Evolutionary conservation across 2,113 vertebrate species (phyloP).

Genomic region (Hemiprocne comata): DNA sequence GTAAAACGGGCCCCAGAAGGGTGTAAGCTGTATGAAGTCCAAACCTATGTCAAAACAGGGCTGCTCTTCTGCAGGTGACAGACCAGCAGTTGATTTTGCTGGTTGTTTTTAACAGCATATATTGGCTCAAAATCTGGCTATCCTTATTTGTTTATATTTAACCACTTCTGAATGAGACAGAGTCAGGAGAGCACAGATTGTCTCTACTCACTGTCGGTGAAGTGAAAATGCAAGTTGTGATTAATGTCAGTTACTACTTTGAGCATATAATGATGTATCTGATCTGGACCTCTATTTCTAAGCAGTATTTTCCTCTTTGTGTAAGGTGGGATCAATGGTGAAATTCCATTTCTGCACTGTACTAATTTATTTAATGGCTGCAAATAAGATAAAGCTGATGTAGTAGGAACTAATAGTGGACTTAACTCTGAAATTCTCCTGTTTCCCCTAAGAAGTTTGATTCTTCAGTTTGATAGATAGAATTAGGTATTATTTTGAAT

Average conservation of each 20-base stretch:
- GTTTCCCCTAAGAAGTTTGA: background rate
- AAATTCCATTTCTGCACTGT: slow-evolving; percentile 43
- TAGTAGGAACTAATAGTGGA: slow-evolving; percentile 12
- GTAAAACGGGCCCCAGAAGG: background rate
- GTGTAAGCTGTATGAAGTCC: background rate
- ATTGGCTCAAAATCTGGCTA: background rate
- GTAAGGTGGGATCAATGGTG: slow-evolving; percentile 27
- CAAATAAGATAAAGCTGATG: slow-evolving; percentile 19
- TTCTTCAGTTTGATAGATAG: slow-evolving; percentile 1
- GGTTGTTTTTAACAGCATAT: background rate
- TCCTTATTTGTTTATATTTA: background rate
- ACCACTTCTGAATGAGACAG: background rate
- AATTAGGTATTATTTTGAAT: background rate
- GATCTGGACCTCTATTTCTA: slow-evolving; percentile 26
- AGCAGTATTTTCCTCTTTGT: slow-evolving; percentile 23
- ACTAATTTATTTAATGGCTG: slow-evolving; percentile 40
- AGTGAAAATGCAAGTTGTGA: background rate
- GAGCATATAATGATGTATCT: background rate
- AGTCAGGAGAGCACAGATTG: background rate
- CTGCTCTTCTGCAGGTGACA: background rate
- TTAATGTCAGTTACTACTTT: background rate
- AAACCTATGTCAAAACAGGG: background rate
- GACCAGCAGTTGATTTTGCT: background rate
- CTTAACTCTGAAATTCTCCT: slow-evolving; percentile 5
- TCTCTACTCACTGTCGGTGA: background rate